Evolutionary conservation across 2,797 vertebrate genomes (phyloP), one percentile per base, ranked within the genome.

Genomic region (Sylvia borin): DNA sequence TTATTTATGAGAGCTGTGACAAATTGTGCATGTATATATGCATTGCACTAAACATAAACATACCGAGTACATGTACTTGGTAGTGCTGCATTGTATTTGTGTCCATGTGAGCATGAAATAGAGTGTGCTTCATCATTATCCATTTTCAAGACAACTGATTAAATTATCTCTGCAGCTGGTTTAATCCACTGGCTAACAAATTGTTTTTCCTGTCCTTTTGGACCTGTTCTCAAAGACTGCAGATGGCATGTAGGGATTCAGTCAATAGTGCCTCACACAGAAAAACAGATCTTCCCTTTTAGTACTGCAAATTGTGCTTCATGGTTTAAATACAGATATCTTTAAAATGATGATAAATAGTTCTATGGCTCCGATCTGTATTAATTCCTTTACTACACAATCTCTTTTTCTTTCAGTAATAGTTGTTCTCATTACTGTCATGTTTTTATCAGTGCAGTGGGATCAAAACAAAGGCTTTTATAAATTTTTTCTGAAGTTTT

Each of bases 141-240:
- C 22, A 17, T 92, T 94, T 92, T 92, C 36, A 71, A 62, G 73
- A 83, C 77, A 93, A 48, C 67, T 71, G 64, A 77, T 94, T 91
- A 48, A 87, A 83, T 85, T 95, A 71, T 75, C 14, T 88, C 48
- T 77, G 36, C 27, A 78, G 54, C 62, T 66, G 62, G 51, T 83
- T 91, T 86, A 72, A 94, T 86, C 55, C 64, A 51, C 22, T 62
- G 62, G 31, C 81, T 81, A 75, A 67, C 53, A 80, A 91, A 71
- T 31, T 17, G 13, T 68, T 76, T 91, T 79, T 76, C 62, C 62
- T 58, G 43, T 91, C 66, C 34, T 71, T 80, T 81, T 88, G 58
- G 66, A 86, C 43, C 66, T 51, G 31, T 80, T 92, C 36, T 92
- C 70, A 92, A 72, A 85, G 55, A 48, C 47, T 84, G 58, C 58